Conservation (phyloP, 2,113 vertebrate species). For the Maccullochella peelii region DNA sequence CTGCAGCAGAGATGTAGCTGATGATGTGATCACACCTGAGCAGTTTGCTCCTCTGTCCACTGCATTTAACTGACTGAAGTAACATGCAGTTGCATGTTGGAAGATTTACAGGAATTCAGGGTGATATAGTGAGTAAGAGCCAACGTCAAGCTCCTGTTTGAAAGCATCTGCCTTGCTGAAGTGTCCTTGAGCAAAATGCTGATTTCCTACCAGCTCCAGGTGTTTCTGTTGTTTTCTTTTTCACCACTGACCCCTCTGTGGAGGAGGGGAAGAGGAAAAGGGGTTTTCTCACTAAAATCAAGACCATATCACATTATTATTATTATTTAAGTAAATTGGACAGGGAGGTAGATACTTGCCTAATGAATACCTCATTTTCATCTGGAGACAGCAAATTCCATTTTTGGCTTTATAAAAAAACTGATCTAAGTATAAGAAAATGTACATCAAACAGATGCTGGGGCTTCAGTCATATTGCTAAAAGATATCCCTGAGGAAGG, state of each 20-base stretch:
- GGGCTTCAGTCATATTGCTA: background rate
- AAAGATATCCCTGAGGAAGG: too few species aligned
- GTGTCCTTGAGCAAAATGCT: conserved; percentile 6
- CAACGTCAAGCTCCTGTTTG: background rate
- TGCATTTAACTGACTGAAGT: background rate
- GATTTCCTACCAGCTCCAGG: background rate
- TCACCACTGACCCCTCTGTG: conserved; percentile 1
- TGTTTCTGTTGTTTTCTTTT: background rate
- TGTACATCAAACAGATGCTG: background rate
- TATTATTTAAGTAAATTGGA: background rate
- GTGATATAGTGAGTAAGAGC: background rate
- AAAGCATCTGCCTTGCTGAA: background rate
- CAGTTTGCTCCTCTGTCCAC: conserved; percentile 9
- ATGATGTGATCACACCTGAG: conserved; percentile 63
- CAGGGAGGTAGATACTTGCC: background rate
- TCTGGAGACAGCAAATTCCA: background rate
- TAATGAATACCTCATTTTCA: background rate
- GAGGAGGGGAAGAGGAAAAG: background rate
- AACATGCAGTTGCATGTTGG: background rate
- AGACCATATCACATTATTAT: background rate
- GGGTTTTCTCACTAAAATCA: background rate
- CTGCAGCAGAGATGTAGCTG: conserved; percentile 31
- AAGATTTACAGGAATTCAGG: background rate
- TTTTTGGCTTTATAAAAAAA: background rate
- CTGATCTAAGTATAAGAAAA: background rate